Evolutionary conservation across 2,888 invertebrate genomes (phyloP), one percentile per base, ranked within the genome.

Genomic region (Pherbina coryleti): DNA sequence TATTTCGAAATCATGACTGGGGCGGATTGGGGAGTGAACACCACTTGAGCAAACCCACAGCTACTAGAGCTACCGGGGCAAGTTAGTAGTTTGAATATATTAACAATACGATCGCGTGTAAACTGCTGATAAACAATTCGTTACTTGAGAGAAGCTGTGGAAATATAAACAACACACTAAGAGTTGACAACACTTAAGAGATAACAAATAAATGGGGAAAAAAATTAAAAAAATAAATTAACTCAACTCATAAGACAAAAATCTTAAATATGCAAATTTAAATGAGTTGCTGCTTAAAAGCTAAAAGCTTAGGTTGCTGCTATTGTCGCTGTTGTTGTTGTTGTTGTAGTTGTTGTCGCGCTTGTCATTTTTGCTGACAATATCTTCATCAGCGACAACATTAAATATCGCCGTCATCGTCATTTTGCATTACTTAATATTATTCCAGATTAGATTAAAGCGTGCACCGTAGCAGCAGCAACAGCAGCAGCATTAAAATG

Each of bases 351-450:
- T 79, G 67, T 49, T 71, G 69, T 60, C 22, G 53, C 49, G 22
- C 55, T 14, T 73, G 60, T 71, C 57, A 71, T 22, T 71, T 9
- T 66, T 71, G 72, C 57, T 77, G 74, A 64, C 53, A 64, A 51
- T 74, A 51, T 74, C 64, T 64, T 66, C 64, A 64, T 72, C 72
- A 60, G 72, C 71, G 34, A 22, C 72, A 60, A 22, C 60, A 72
- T 57, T 44, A 11, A 44, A 44, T 44, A 8, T 37, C 37, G 37
- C 7, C 37, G 44, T 44, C 14, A 14, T 44, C 44, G 44, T 44
- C 44, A 44, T 44, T 44, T 44, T 44, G 44, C 44, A 44, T 44
- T 44, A 44, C 7, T 44, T 44, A 44, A 44, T 44, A 44, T 11
- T 44, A 44, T 44, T 44, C 44, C 44, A 44, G 44, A 44, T 44